These are phyloP conservation scores for Chironomus tentans DNA, from an alignment of 2,888 invertebrate genomes.

Conservation along the genomic window DNA sequence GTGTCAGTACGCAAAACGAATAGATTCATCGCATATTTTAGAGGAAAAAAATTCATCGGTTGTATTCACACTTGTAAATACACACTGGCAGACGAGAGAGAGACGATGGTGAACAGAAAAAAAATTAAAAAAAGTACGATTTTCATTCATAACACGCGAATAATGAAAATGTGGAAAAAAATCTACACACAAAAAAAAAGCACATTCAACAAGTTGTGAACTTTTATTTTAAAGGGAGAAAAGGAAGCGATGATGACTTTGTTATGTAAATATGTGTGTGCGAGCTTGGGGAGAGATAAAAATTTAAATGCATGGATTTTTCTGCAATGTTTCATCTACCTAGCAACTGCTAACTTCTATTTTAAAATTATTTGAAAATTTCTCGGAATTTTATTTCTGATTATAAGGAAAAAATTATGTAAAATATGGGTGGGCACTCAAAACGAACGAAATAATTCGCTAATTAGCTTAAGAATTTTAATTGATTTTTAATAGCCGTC, in stretches of 20 bases:
- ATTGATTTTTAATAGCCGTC: constrained; percentile 7
- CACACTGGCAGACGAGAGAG: not conserved
- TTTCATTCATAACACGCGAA: constrained; percentile 13
- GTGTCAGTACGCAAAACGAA: too few relatives aligned
- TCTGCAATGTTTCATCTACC: not conserved
- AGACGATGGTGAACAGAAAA: not conserved
- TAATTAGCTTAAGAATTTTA: constrained; percentile 3
- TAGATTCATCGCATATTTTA: too few relatives aligned
- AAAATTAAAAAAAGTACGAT: not conserved
- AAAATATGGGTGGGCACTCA: too few relatives aligned
- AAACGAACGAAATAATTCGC: not conserved
- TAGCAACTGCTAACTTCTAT: too few relatives aligned
- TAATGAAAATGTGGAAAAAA: not conserved
- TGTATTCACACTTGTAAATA: too few relatives aligned
- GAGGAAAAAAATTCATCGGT: too few relatives aligned
- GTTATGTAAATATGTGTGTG: not conserved
- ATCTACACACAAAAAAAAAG: not conserved
- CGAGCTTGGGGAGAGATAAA: not conserved
- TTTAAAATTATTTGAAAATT: not conserved
- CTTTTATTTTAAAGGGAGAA: not conserved
- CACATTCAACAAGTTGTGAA: constrained; percentile 23
- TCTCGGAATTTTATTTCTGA: not conserved
- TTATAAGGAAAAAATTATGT: not conserved
- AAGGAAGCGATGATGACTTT: not conserved
- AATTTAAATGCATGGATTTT: not conserved